A percentile compares a stretch with the other conserved stretches of the same genome.
Evolutionary conservation across 2,797 vertebrate genomes (phyloP).

Genomic region (Morus bassanus): DNA sequence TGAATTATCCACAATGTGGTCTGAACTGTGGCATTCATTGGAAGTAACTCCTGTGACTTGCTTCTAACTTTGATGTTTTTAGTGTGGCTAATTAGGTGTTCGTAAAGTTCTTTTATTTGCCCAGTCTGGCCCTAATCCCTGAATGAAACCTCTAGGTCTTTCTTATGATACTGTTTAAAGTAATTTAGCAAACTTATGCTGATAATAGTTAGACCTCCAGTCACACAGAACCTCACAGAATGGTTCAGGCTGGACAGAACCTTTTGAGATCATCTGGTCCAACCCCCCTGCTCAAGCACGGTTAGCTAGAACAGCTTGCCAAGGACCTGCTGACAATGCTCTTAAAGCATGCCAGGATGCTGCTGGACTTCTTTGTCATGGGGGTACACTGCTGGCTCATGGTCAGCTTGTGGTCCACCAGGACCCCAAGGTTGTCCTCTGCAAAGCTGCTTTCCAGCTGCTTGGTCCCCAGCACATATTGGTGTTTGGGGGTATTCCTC

Average conservation of each 20-base stretch:
- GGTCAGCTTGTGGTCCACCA: not conserved
- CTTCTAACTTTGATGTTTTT: not conserved
- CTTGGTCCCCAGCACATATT: fast-evolving
- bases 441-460: not conserved
- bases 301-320: not conserved
- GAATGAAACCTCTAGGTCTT: not conserved
- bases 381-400: not conserved
- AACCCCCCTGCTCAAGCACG: not conserved
- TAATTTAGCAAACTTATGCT: not conserved
- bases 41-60: not conserved
- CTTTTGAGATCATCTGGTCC: not conserved
- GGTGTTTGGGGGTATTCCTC: not conserved
- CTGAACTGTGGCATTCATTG: not conserved
- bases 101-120: not conserved
- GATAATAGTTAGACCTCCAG: not conserved
- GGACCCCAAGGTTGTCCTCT: not conserved
- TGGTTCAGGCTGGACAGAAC: not conserved
- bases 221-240: not conserved
- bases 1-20: not conserved
- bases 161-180: not conserved
- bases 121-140: too few species aligned
- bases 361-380: not conserved
- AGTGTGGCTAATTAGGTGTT: not conserved
- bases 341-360: not conserved
- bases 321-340: not conserved